phyloP scores from a whole-genome alignment of 2,888 invertebrate species.

The Lasius platythorax region DNA sequence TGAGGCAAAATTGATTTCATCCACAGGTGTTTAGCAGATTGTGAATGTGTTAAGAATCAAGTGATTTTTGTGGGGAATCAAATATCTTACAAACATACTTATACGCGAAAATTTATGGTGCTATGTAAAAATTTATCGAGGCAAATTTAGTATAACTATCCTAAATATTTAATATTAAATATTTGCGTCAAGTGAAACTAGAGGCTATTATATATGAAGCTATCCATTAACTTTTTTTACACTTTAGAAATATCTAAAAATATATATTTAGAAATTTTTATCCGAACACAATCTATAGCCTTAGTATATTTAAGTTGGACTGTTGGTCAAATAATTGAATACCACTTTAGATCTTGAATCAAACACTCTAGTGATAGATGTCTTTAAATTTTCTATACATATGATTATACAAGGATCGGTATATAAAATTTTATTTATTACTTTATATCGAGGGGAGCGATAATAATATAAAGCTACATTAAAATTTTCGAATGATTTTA shows the following conservation, averaged over 20 bases:
- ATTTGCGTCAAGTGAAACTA: not conserved
- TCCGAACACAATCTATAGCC: not conserved
- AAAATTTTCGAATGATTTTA: conserved; percentile 6
- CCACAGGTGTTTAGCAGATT: not conserved
- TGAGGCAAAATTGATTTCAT: not conserved
- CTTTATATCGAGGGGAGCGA: not conserved
- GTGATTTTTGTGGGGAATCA: not conserved
- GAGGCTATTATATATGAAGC: not conserved
- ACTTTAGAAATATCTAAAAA: not conserved
- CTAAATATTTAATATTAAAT: not conserved
- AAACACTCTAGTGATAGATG: not conserved
- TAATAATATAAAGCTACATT: not conserved
- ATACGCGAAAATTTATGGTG: not conserved
- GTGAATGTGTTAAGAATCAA: not conserved
- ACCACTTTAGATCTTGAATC: not conserved
- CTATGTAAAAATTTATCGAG: not conserved
- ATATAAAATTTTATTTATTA: not conserved
- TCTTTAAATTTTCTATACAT: not conserved
- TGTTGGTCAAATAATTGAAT: not conserved
- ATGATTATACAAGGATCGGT: not conserved
- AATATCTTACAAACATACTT: not conserved
- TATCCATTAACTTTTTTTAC: not conserved
- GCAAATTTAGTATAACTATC: not conserved
- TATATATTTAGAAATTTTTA: not conserved
- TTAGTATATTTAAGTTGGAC: not conserved